Conservation (phyloP, 1,140 invertebrate species). For the Olivierus martensii region DNA sequence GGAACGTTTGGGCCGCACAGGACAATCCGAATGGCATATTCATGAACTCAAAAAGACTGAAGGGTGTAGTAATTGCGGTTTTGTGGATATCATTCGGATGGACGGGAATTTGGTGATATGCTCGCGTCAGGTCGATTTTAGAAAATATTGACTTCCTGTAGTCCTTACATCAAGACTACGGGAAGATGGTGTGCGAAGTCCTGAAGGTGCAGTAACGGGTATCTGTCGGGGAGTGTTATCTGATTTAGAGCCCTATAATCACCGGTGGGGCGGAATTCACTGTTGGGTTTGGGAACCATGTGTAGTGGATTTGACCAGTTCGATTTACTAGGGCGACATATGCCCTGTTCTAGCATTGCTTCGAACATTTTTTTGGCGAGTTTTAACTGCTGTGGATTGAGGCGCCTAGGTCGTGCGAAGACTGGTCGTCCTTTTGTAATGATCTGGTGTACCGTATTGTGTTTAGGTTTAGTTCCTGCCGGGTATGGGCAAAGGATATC, state of each 20-base stretch:
- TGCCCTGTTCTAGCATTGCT: constrained; percentile 5
- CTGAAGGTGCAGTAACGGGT: constrained; percentile 7
- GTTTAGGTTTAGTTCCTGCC: background rate
- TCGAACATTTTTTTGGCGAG: no score
- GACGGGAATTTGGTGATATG: constrained; percentile 11
- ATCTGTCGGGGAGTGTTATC: constrained; percentile 6
- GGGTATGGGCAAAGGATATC: constrained; percentile 1
- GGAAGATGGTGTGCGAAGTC: constrained; percentile 8
- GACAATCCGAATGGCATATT: no score
- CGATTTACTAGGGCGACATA: constrained; percentile 17
- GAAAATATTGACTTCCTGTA: constrained; percentile 1
- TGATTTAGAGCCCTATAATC: constrained; percentile 6
- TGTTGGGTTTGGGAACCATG: constrained; percentile 17
- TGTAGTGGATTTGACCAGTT: constrained; percentile 20
- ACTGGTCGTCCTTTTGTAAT: constrained; percentile 4
- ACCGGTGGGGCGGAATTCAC: constrained; percentile 5
- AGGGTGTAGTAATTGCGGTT: no score
- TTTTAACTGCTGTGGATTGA: no score
- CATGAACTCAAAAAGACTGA: no score
- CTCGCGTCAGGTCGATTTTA: constrained; percentile 4
- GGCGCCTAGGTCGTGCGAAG: no score
- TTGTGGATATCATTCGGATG: constrained; percentile 8
- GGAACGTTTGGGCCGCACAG: no score
- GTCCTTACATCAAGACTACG: no score
- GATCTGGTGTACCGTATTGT: constrained; percentile 8